These are phyloP conservation scores for Notoglanidium macrostoma DNA, from an alignment of 2,797 vertebrate species.

Conservation along the genomic window DNA sequence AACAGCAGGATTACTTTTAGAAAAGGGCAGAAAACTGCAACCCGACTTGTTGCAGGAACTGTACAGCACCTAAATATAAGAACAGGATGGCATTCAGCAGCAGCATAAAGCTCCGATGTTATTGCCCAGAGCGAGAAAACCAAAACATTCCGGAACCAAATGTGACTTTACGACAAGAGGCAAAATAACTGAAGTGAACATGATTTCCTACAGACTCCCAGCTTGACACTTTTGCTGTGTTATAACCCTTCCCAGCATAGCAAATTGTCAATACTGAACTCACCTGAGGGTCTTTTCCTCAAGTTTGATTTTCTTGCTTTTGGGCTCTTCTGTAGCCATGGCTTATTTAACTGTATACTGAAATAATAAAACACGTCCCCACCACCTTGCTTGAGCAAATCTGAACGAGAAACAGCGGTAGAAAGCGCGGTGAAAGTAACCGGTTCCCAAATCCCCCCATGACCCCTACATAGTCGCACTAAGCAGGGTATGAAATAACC, in stretches of 20 bases:
- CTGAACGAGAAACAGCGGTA: conserved; percentile 24
- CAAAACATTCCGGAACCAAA: background rate
- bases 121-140: background rate
- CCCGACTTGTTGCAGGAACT: background rate
- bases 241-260: background rate
- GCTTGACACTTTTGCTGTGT: background rate
- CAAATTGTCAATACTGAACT: background rate
- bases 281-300: conserved; percentile 70
- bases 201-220: background rate
- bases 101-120: background rate
- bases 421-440: conserved; percentile 3
- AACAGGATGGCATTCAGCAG: background rate
- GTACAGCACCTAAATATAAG: background rate
- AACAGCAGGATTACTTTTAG: background rate
- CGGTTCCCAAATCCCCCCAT: background rate
- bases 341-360: background rate
- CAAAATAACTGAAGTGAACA: background rate
- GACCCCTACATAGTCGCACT: background rate
- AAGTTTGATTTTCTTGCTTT: conserved; percentile 74
- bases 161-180: background rate
- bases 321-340: conserved; percentile 75
- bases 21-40: background rate
- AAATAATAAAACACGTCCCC: conserved; percentile 55
- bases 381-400: conserved; percentile 46
- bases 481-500: background rate